phyloP scores from a whole-genome alignment of 2,113 vertebrate genomes.

The Gnathonemus longibarbis region DNA sequence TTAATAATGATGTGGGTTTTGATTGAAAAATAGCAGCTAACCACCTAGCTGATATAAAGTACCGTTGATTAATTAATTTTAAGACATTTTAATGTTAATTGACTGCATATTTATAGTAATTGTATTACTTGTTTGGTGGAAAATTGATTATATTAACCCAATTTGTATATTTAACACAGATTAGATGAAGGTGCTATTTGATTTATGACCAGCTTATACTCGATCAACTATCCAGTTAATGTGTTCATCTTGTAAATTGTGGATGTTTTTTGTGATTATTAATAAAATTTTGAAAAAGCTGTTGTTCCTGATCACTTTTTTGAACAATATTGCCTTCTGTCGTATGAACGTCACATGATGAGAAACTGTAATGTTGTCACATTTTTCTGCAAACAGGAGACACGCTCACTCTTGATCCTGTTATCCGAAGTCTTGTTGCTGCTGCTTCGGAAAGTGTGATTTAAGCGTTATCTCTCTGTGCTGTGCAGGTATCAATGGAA shows the following conservation, averaged over 20 bases:
- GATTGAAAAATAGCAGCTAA: not conserved
- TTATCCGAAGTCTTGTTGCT: not conserved
- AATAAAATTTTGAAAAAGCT: constrained; percentile 1
- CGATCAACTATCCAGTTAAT: not conserved
- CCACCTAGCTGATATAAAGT: not conserved
- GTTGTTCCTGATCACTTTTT: not conserved
- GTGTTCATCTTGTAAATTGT: not conserved
- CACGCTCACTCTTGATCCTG: not conserved
- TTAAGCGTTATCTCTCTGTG: not conserved
- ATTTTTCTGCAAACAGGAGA: not conserved
- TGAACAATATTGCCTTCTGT: not conserved
- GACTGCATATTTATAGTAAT: not conserved
- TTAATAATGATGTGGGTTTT: not conserved
- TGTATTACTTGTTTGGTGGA: not conserved
- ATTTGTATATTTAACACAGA: not conserved
- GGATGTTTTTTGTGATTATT: not conserved
- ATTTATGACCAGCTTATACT: not conserved
- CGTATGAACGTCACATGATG: not conserved
- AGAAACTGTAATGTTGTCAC: not conserved
- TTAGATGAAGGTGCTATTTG: not conserved
- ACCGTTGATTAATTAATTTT: not conserved
- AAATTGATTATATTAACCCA: not conserved
- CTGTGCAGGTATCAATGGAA: constrained; percentile 55
- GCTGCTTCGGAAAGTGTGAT: not conserved
- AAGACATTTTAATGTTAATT: not conserved